Evolutionary conservation across 1,140 invertebrate genomes (phyloP).

Genomic region (Cheumatopsyche charites): DNA sequence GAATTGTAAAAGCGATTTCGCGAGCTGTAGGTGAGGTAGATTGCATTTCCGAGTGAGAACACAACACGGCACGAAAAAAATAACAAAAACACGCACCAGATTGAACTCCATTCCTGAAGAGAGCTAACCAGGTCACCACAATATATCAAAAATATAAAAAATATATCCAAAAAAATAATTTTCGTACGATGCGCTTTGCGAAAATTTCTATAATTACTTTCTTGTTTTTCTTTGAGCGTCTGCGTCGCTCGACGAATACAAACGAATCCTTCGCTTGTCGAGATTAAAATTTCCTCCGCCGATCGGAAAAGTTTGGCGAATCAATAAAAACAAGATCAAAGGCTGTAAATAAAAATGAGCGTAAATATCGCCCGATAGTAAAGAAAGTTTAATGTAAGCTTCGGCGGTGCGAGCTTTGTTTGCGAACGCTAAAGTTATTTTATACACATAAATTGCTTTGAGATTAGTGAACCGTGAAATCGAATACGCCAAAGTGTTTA

Average conservation of each 20-base stretch:
- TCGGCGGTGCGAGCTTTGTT: not conserved
- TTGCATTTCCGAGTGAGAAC: constrained; percentile 10
- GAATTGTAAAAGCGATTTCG: constrained; percentile 19
- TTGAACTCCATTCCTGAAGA: too few species aligned
- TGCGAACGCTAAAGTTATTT: constrained; percentile 13
- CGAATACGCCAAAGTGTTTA: constrained; percentile 28
- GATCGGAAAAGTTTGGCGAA: constrained; percentile 9
- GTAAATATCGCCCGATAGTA: not conserved
- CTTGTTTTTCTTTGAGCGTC: too few species aligned
- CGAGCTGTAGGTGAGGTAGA: not conserved
- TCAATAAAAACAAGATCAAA: constrained; percentile 27
- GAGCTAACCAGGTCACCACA: too few species aligned
- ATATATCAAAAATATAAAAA: too few species aligned
- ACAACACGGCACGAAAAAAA: not conserved
- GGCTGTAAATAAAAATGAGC: not conserved
- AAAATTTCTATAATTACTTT: too few species aligned
- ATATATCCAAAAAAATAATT: too few species aligned
- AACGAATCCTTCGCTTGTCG: not conserved
- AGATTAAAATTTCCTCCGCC: constrained; percentile 12
- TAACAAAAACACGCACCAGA: not conserved
- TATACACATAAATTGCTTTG: constrained; percentile 20
- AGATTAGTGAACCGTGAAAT: constrained; percentile 26
- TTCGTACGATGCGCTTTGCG: too few species aligned
- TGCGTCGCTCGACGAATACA: not conserved
- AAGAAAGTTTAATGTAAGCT: constrained; percentile 16